A percentile compares a stretch with the other conserved stretches of the same genome.
phyloP scores from a whole-genome alignment of 2,113 vertebrate genomes.

The Muntiacus muntjak region DNA sequence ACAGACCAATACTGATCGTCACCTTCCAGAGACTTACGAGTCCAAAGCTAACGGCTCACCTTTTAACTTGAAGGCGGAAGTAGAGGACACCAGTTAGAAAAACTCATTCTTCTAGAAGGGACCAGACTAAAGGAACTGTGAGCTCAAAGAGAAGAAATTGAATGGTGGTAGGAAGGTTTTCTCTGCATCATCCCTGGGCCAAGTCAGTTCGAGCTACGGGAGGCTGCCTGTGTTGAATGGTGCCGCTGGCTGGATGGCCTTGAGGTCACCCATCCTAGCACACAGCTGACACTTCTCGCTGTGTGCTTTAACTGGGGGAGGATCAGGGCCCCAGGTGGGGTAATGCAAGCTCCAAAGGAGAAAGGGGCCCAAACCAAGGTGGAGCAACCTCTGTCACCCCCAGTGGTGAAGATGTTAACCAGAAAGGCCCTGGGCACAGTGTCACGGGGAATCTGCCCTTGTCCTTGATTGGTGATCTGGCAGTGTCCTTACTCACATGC shows the following conservation, averaged over 20 bases:
- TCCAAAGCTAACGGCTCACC: background rate
- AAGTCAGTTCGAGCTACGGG: too few species aligned
- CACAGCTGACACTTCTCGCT: too few species aligned
- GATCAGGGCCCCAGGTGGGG: background rate
- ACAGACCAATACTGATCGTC: background rate
- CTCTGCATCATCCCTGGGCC: background rate
- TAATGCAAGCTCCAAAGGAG: background rate
- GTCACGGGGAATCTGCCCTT: background rate
- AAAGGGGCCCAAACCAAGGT: background rate
- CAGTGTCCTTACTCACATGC: background rate
- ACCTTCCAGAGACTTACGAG: background rate
- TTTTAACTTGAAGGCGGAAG: background rate
- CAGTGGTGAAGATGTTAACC: background rate
- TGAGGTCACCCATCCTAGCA: accelerated
- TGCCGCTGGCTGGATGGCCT: accelerated
- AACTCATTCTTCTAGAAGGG: background rate
- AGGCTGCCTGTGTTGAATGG: accelerated
- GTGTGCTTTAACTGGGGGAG: background rate
- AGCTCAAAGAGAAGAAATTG: too few species aligned
- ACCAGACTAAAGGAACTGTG: background rate
- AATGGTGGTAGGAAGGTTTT: background rate
- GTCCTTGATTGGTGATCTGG: accelerated
- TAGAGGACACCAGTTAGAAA: background rate
- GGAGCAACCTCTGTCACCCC: background rate
- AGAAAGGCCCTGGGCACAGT: background rate